phyloP scores from a whole-genome alignment of 2,797 vertebrate genomes.

The Micrastur ruficollis region DNA sequence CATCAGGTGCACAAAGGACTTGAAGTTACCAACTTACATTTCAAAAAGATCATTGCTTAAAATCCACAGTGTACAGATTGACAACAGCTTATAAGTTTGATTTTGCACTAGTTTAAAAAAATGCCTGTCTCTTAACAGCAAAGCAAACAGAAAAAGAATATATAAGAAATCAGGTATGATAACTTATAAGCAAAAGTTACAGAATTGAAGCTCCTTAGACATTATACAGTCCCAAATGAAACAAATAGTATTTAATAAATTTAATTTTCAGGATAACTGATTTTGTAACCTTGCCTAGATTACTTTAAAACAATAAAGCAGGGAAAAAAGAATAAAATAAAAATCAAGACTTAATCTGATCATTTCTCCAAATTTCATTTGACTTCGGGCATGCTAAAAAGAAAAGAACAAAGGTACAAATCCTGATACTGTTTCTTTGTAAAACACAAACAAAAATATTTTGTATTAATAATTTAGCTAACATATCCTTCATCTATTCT shows the following conservation, averaged over 20 bases:
- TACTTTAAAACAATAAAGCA: not conserved
- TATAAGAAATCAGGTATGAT: not conserved
- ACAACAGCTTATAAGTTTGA: not conserved
- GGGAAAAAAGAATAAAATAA: not conserved
- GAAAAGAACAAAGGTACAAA: slow-evolving; percentile 12
- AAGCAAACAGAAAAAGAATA: not conserved
- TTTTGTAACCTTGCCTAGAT: not conserved
- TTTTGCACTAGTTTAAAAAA: not conserved
- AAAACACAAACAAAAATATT: slow-evolving; percentile 1
- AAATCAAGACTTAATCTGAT: not conserved
- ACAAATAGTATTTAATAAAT: not conserved
- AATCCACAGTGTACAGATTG: not conserved
- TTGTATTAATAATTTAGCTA: slow-evolving; percentile 23
- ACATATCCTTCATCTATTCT: not conserved
- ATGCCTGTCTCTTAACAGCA: not conserved
- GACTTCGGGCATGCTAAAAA: not conserved
- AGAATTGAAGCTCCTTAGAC: not conserved
- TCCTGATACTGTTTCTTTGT: not conserved
- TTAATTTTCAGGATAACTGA: not conserved
- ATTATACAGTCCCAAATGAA: not conserved
- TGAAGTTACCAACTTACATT: not conserved
- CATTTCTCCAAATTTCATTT: slow-evolving; percentile 13
- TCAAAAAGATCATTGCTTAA: not conserved
- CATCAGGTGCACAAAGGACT: not conserved
- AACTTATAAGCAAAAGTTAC: not conserved